These are phyloP conservation scores for Neolamprologus sp. DNA, from an alignment of 2,113 vertebrate genomes.

Conservation along the genomic window DNA sequence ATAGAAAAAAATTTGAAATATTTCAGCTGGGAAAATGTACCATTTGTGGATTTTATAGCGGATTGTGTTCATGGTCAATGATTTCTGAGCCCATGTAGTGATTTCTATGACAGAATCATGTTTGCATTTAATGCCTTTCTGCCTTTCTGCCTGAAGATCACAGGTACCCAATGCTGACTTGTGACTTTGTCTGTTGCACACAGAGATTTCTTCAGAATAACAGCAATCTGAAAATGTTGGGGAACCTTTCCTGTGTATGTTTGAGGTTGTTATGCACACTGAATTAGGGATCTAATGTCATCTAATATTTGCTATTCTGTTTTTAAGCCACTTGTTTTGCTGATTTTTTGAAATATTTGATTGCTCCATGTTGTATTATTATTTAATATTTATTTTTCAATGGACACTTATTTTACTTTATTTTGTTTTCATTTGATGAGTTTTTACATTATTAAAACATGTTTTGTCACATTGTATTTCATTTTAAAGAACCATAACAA, in stretches of 20 bases:
- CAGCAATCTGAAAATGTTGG: fast-evolving
- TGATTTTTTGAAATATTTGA: background rate
- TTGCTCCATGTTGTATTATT: background rate
- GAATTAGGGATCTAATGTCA: background rate
- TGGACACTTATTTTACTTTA: background rate
- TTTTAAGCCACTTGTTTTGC: background rate
- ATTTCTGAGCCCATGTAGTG: background rate
- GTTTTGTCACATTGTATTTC: background rate
- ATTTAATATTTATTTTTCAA: background rate
- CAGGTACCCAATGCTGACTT: background rate
- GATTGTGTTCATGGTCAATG: background rate
- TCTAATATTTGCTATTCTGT: background rate
- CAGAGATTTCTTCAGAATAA: background rate
- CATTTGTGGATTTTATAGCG: background rate
- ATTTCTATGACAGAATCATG: background rate
- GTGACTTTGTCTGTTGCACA: background rate
- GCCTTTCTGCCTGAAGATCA: background rate
- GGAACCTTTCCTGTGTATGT: background rate
- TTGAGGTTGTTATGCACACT: background rate
- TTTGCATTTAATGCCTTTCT: background rate
- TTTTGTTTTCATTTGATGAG: background rate
- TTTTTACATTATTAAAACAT: background rate
- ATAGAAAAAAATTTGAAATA: background rate
- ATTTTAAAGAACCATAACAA: background rate
- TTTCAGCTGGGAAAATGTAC: background rate